Evolutionary conservation across 2,888 invertebrate genomes (phyloP).

Genomic region (Stictocephala bisonia): DNA sequence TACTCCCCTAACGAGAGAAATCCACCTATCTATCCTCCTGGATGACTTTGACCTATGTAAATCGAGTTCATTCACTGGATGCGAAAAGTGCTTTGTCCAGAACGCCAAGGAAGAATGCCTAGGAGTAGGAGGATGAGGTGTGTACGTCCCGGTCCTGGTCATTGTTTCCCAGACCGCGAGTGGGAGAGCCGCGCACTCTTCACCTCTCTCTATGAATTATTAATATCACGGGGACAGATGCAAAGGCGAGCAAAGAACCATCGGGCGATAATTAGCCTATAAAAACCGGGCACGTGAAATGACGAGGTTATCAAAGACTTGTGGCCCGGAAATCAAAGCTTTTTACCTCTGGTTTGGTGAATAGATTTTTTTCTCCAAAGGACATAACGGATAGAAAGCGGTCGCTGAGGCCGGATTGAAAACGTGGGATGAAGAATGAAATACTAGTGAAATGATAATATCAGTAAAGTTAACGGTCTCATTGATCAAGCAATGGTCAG

Average conservation of each 20-base stretch:
- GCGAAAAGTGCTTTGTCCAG: slow-evolving; percentile 12
- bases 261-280: slow-evolving; percentile 4
- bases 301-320: background rate
- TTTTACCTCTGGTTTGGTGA: slow-evolving; percentile 32
- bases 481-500: no score
- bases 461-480: no score
- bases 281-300: slow-evolving; percentile 30
- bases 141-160: slow-evolving; percentile 7
- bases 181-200: slow-evolving; percentile 22
- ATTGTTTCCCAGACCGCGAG: slow-evolving; percentile 26
- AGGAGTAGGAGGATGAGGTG: background rate
- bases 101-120: background rate
- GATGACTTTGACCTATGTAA: slow-evolving; percentile 35
- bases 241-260: background rate
- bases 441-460: no score
- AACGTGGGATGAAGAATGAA: no score
- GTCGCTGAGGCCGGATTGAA: no score
- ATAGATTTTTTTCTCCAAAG: slow-evolving; percentile 3
- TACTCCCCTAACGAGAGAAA: no score
- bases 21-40: no score
- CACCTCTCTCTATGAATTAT: slow-evolving; percentile 17
- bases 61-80: slow-evolving; percentile 7
- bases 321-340: slow-evolving; percentile 26
- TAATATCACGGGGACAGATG: slow-evolving; percentile 30
- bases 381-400: no score